Evolutionary conservation across 53 echinoderm and acorn worm genomes (phyloP).

Genomic region (Antedon mediterranea): DNA sequence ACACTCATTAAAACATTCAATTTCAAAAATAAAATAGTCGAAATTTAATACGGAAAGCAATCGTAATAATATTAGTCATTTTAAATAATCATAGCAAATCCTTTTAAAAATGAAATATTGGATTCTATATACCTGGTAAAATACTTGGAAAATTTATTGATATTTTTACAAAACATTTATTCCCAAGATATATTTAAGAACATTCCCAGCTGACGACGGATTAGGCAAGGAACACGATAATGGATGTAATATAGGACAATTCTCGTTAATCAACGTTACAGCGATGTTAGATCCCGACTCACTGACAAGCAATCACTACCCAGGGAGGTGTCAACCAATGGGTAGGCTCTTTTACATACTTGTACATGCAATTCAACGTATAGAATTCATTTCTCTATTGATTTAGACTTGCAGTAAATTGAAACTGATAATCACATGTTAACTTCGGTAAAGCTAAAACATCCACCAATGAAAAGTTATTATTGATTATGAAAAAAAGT

Average conservation of each 20-base stretch:
- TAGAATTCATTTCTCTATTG: neutral
- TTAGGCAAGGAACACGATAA: neutral
- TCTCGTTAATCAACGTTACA: neutral
- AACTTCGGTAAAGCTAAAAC: neutral
- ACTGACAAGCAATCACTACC: neutral
- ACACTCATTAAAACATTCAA: neutral
- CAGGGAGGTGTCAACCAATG: neutral
- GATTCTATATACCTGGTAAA: neutral
- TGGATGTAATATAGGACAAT: neutral
- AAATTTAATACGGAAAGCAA: neutral
- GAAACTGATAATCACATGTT: neutral
- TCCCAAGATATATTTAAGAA: neutral
- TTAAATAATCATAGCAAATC: neutral
- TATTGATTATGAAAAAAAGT: too few species aligned
- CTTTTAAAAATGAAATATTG: neutral
- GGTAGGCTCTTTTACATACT: neutral
- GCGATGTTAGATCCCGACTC: neutral
- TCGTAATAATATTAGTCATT: neutral
- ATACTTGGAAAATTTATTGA: neutral
- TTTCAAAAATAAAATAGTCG: neutral
- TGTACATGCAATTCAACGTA: neutral
- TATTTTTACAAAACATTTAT: neutral
- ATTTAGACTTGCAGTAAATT: neutral
- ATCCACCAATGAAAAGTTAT: too few species aligned
- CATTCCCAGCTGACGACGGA: neutral